phyloP scores from a whole-genome alignment of 2,888 invertebrate species.

The Ypsolopha sequella region DNA sequence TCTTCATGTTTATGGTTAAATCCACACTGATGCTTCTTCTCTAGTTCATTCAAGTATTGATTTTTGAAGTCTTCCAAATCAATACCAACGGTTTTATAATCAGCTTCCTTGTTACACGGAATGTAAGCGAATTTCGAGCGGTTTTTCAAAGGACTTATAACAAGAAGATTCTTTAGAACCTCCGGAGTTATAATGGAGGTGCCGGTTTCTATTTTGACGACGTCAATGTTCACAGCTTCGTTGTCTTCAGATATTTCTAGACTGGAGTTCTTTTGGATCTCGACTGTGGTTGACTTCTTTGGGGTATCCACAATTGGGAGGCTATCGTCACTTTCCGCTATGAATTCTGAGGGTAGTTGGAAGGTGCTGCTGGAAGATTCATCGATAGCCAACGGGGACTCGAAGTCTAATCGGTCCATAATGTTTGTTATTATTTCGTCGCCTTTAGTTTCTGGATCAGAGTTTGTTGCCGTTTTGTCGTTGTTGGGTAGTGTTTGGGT shows the following conservation, averaged over 20 bases:
- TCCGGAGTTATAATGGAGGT: constrained; percentile 4
- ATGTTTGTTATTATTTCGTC: too few species aligned
- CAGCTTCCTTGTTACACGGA: constrained; percentile 29
- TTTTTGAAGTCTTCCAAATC: constrained; percentile 47
- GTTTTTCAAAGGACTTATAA: constrained; percentile 13
- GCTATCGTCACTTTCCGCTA: constrained; percentile 20
- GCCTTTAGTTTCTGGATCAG: too few species aligned
- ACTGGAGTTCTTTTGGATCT: constrained; percentile 32
- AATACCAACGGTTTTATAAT: constrained; percentile 23
- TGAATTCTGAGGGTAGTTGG: constrained; percentile 21
- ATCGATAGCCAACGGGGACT: constrained; percentile 13
- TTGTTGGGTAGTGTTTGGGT: too few species aligned
- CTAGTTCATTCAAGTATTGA: constrained; percentile 39
- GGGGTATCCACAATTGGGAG: constrained; percentile 22
- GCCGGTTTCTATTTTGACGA: too few species aligned
- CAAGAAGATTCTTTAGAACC: constrained; percentile 9
- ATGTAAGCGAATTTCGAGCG: constrained; percentile 24
- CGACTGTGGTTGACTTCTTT: constrained; percentile 30
- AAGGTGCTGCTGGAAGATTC: constrained; percentile 21
- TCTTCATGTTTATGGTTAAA: constrained; percentile 16
- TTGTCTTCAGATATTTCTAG: constrained; percentile 42
- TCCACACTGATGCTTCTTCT: constrained; percentile 16
- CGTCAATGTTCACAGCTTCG: constrained; percentile 19
- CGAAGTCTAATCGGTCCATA: too few species aligned
- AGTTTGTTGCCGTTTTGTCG: too few species aligned